Evolutionary conservation across 2,888 invertebrate species (phyloP), one percentile per base, ranked within the genome.

Genomic region (Lycocerus yunnanus): DNA sequence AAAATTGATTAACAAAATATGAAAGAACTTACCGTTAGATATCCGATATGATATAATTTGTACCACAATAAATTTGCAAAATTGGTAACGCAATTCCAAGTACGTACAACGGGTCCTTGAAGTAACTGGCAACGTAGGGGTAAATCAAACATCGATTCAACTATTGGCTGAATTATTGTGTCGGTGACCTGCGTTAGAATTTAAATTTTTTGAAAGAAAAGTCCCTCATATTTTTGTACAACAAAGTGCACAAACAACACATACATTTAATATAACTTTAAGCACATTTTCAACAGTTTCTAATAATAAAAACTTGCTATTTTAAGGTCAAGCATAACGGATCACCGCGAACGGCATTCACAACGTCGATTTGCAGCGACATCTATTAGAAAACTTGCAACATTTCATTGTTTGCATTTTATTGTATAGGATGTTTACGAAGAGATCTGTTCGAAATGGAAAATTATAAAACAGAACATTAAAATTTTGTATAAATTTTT

Each of bases 81-180:
- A 88, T 89, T 89, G 82, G 89, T 88, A 84, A 91, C 86, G 86
- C 90, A 91, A 88, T 91, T 91, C 92, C 92, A 92, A 90, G 92
- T 92, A 88, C 90, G 90, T 83, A 90, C 88, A 84, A 91, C 92
- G 86, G 92, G 91, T 88, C 90, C 91, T 89, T 91, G 91, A 89
- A 92, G 88, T 88, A 91, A 88, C 87, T 89, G 89, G 89, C 90
- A 89, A 89, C 88, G 89, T 88, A 90, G 86, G 88, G 91, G 88
- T 88, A 90, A 90, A 88, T 90, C 90, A 88, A 91, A 91, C 91
- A 91, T 91, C 90, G 91, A 91, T 91, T 91, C 90, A 89, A 88
- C 89, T 84, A 84, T 81, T 82, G 85, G 84, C 83, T 84, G 86
- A 84, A 81, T 77, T 75, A 71, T 73, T 69, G 72, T 74, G 79